Base-by-base conservation (phyloP, 2,113 vertebrate species). In the Ovis aries region DNA sequence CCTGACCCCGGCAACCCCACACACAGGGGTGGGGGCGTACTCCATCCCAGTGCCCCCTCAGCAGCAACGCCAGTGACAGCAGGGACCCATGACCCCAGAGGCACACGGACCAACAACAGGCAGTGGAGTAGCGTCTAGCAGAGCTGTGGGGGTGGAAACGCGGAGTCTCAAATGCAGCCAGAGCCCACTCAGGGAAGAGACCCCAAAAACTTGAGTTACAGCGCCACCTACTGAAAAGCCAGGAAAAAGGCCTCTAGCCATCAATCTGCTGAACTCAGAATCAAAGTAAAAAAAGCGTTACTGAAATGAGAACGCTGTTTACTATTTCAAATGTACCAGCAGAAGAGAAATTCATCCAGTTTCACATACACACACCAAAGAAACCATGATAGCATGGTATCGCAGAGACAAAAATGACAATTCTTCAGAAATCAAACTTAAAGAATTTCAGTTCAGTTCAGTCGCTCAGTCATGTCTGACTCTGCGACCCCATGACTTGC, bases 1-100 rank as follows among this genome's bases (percentile, higher is more conserved):
- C 78, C 45, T 12, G 48, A 81, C 29, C 78, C 8, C 11, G 6
- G 50, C 80, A 21, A 82, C 50, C 80, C 80, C 33, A 40, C 71
- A 77, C 3, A 14, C 14, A 6, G 5, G 19, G 33, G 21, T 36
- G 50, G 3, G 33, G 11, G 19, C 3, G 0, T 23, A 12, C 50
- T 36, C 19, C 80, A 25, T 23, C 80, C 80, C 21, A 50, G 19
- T 25, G 33, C 3, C 7, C 31, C 19, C 33, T 43, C 78, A 21
- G 19, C 52, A n/a, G 80, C 50, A n/a, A n/a, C 0, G 48, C 50
- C 48, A 23, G 19, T n/a, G 31, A 8, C 80, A 53, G 81, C 52
- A 55, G 52, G 16, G 81, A 55, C 36, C n/a, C n/a, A 40, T 14
- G n/a, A 55, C 52, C 50, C 50, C 52, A 6, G 52, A 83, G 33